Evolutionary conservation across 2,113 vertebrate species (phyloP).

Genomic region (Conger conger): DNA sequence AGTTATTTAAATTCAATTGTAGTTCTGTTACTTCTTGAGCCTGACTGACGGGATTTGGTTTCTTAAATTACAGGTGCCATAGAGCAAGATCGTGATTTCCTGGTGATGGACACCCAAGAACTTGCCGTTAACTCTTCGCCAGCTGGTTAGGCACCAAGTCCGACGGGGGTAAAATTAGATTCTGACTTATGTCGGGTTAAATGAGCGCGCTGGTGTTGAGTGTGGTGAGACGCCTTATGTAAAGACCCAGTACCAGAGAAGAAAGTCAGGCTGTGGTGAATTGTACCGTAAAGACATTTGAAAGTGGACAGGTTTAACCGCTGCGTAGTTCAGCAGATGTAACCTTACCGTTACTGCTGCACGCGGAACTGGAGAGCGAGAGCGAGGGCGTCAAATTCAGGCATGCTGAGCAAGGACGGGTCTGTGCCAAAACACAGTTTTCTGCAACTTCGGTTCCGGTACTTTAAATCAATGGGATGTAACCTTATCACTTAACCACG

Average conservation of each 20-base stretch:
- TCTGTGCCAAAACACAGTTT: slow-evolving; percentile 11
- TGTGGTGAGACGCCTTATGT: background rate
- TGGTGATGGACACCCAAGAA: background rate
- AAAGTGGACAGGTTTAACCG: background rate
- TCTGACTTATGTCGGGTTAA: background rate
- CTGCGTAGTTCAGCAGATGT: background rate
- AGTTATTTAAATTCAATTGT: background rate
- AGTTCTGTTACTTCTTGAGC: background rate
- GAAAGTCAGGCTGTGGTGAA: slow-evolving; percentile 1
- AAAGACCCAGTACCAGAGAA: slow-evolving; percentile 20
- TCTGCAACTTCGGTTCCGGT: background rate
- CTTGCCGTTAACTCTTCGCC: background rate
- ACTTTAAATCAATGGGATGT: slow-evolving; percentile 15
- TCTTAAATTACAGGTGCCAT: slow-evolving; percentile 4
- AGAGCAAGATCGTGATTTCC: background rate
- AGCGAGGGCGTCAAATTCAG: background rate
- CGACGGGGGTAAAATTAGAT: background rate
- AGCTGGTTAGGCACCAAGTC: background rate
- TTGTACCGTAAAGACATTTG: background rate
- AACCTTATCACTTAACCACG: background rate
- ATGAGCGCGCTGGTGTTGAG: background rate
- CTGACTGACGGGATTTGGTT: background rate
- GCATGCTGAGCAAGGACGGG: background rate
- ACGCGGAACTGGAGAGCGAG: background rate
- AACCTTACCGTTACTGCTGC: background rate